Percentiles rank a stretch among this genome's conserved stretches.
phyloP scores from a whole-genome alignment of 2,797 vertebrate genomes.

The Gymnodraco acuticeps region DNA sequence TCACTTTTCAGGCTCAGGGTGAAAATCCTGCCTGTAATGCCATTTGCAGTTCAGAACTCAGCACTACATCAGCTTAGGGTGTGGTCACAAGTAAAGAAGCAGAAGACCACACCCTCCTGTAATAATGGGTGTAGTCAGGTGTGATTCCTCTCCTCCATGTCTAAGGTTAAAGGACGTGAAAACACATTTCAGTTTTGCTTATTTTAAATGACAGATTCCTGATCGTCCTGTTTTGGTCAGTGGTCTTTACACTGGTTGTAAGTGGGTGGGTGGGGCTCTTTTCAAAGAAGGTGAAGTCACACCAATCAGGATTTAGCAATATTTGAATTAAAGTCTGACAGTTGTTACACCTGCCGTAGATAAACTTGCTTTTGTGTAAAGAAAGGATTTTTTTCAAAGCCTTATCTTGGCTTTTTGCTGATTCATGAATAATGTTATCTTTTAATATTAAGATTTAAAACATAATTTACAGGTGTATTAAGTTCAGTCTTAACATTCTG shows the following conservation, averaged over 20 bases:
- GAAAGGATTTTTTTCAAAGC: neutral
- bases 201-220: neutral
- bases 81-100: constrained; percentile 14
- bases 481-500: neutral
- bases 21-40: constrained; percentile 3
- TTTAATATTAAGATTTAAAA: neutral
- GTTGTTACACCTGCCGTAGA: no score
- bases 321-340: no score
- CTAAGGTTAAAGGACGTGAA: neutral
- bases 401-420: neutral
- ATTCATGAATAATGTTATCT: neutral
- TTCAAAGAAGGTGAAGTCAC: neutral
- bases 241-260: neutral
- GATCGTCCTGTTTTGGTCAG: no score
- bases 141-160: neutral
- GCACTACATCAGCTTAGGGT: neutral
- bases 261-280: neutral
- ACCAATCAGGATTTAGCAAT: no score
- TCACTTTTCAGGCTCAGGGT: constrained; percentile 14
- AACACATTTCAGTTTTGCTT: neutral
- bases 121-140: constrained; percentile 6
- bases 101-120: constrained; percentile 21
- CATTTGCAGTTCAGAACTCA: neutral
- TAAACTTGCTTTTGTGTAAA: no score
- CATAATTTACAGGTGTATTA: neutral